These are phyloP conservation scores for Cepphus grylle DNA, from an alignment of 2,113 vertebrate species.

Conservation along the genomic window DNA sequence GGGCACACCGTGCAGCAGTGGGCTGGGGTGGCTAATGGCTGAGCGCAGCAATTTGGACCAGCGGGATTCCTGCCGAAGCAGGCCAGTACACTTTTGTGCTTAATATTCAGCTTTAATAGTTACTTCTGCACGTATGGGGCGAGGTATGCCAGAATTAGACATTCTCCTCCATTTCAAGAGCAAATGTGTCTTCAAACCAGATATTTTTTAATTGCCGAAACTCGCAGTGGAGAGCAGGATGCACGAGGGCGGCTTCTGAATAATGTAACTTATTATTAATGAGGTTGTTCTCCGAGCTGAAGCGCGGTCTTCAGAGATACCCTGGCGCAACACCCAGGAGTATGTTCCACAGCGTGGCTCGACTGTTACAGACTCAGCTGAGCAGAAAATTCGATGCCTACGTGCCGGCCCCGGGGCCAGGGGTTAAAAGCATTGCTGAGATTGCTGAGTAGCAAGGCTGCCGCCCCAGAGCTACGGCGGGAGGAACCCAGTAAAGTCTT, in stretches of 20 bases:
- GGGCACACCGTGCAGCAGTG: background rate
- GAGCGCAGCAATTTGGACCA: background rate
- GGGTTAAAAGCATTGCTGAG: background rate
- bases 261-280: background rate
- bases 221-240: background rate
- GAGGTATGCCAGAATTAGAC: background rate
- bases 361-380: background rate
- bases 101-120: background rate
- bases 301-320: background rate
- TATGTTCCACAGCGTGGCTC: rapidly evolving
- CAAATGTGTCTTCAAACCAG: background rate
- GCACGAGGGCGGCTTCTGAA: background rate
- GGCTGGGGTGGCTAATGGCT: background rate
- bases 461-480: background rate
- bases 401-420: background rate
- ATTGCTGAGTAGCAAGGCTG: background rate
- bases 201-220: background rate
- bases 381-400: background rate
- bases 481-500: background rate
- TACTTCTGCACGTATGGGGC: background rate
- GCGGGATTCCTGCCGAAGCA: background rate
- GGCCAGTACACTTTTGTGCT: background rate
- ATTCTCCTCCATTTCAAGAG: background rate
- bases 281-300: background rate
- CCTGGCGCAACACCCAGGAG: background rate